Conservation (phyloP, 2,797 vertebrate species). For the Xiphophorus birchmanni region DNA sequence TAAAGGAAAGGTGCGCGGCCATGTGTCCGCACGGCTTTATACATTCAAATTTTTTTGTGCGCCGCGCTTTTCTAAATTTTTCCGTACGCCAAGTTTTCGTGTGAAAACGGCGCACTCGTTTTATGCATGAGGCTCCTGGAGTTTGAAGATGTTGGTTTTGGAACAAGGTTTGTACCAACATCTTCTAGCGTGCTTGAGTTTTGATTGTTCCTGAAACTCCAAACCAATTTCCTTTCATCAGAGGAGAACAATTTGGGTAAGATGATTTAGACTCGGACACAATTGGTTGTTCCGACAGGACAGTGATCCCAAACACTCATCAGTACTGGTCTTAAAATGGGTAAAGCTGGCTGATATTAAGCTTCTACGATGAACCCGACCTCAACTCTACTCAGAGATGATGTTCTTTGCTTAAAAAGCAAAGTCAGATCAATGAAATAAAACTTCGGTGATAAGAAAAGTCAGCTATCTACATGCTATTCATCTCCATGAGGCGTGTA, state of each 20-base stretch:
- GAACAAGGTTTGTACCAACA: not conserved
- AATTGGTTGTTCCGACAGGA: not conserved
- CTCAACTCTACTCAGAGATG: not conserved
- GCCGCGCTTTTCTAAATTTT: no score
- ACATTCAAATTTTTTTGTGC: no score
- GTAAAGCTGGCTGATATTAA: not conserved
- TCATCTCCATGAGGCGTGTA: not conserved
- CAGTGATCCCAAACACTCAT: not conserved
- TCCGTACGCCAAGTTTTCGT: no score
- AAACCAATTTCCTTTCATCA: not conserved
- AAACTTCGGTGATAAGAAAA: not conserved
- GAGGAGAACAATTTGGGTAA: not conserved
- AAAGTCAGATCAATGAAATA: not conserved
- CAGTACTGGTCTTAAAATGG: not conserved
- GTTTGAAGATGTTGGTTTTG: no score
- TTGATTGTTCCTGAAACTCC: not conserved
- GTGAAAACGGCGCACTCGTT: no score
- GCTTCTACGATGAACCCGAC: not conserved
- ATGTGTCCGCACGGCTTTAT: no score
- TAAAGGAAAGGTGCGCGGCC: no score
- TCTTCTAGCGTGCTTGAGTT: not conserved
- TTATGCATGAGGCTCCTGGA: no score
- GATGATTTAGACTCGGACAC: not conserved
- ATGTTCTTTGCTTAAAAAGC: not conserved
- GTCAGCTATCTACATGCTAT: not conserved